Evolutionary conservation across 2,888 invertebrate genomes (phyloP).

Genomic region (Pegoplata infirma): DNA sequence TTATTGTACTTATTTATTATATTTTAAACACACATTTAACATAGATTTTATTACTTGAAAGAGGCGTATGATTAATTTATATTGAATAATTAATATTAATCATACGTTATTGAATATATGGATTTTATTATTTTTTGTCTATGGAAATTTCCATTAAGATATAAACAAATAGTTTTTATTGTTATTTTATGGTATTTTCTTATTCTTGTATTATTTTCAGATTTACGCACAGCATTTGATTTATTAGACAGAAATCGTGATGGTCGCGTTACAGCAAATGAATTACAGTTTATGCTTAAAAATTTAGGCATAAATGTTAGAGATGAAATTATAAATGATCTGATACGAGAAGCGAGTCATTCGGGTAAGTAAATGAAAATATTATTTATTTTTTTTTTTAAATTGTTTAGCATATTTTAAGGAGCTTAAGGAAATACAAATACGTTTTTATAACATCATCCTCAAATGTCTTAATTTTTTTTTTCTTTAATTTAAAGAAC

Average conservation of each 20-base stretch:
- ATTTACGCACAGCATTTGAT: conserved; percentile 87
- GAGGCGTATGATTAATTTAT: background rate
- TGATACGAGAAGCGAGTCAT: conserved; percentile 87
- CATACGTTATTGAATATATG: background rate
- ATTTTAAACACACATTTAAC: background rate
- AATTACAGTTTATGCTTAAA: conserved; percentile 88
- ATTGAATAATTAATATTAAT: background rate
- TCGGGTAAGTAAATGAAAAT: conserved; percentile 79
- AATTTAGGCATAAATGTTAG: conserved; percentile 87
- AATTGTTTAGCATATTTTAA: too few relatives aligned
- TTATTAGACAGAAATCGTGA: conserved; percentile 88
- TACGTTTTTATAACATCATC: too few relatives aligned
- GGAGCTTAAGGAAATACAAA: too few relatives aligned
- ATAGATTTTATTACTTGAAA: background rate
- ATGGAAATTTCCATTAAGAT: background rate
- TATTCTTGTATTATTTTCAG: conserved; percentile 79
- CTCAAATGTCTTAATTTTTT: too few relatives aligned
- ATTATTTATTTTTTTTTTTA: too few relatives aligned
- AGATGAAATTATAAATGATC: conserved; percentile 85
- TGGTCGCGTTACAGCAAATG: conserved; percentile 86
- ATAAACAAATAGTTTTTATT: background rate
- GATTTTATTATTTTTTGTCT: conserved; percentile 2
- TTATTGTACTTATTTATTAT: background rate
- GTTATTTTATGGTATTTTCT: background rate
- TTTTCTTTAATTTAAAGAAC: too few relatives aligned